Evolutionary conservation across 1,140 invertebrate genomes (phyloP), one percentile per base, ranked within the genome.

Genomic region (Drosophila ambigua): DNA sequence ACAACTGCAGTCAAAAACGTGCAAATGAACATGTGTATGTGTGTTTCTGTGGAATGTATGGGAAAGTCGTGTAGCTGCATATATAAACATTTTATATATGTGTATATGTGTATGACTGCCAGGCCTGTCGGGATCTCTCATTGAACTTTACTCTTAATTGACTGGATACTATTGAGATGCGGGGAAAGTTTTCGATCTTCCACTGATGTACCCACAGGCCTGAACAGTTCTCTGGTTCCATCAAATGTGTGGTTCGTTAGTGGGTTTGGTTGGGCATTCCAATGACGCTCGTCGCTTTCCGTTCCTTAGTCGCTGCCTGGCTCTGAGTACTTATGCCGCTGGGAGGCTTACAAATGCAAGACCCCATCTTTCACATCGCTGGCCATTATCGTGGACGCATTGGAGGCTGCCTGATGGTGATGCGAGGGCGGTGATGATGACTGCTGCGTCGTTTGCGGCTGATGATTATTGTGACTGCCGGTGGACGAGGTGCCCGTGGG

Each of bases 341-440:
- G 31, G 31, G 9, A 0, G 35, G 11, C 11, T 39, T 83, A 90
- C 80, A 90, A 90, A 46, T 91, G 90, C 77, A 91, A 49, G 16
- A 91, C 90, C n/a, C 90, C 90, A 68, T 91, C 90, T 79, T 91
- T 88, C 24, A 91, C 87, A 76, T 91, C 79, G 51, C 83, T 84
- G 57, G 77, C 89, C 83, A 87, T 83, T 23, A 87, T 79, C 46
- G 84, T 90, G 50, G 90, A 90, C 39, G 90, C 90, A 82, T 90
- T 90, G 11, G 90, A 84, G 58, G 82, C 74, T 43, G 89, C 81
- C 65, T 82, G 89, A 57, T 91, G 90, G 55, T 88, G 84, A 79
- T 88, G 84, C 60, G 67, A 73, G 39, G 78, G 69, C 28, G 83
- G 65, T 54, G 85, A 79, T 43, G 79, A 66, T 48, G 74, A 69